Evolutionary conservation across 2,113 vertebrate genomes (phyloP).

Genomic region (Zeus faber): DNA sequence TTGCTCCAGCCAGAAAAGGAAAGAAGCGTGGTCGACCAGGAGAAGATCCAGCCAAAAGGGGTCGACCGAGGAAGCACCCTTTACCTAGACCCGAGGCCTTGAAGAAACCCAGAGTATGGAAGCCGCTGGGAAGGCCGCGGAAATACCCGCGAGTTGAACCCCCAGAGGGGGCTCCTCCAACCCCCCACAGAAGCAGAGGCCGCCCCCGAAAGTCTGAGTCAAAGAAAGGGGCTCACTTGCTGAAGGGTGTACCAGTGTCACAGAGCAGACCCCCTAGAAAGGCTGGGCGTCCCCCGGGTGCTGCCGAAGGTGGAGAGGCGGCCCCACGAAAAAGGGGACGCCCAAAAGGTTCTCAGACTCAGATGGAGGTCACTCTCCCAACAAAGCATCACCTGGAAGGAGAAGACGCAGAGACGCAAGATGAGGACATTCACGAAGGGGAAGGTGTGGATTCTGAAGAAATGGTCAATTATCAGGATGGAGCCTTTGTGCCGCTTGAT

Average conservation of each 20-base stretch:
- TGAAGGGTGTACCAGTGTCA: constrained; percentile 20
- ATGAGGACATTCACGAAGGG: constrained; percentile 7
- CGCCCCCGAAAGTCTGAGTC: constrained; percentile 60
- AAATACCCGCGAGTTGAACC: constrained; percentile 59
- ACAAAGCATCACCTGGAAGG: neutral
- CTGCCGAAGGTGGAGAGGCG: neutral
- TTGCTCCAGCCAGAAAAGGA: constrained; percentile 1
- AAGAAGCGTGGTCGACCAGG: constrained; percentile 34
- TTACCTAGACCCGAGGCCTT: constrained; percentile 35
- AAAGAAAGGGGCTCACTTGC: constrained; percentile 54
- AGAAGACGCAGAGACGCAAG: neutral
- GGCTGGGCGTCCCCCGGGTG: constrained; percentile 42
- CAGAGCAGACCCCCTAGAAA: constrained; percentile 31
- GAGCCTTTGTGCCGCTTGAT: neutral
- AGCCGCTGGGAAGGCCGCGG: constrained; percentile 66
- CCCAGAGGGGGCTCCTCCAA: constrained; percentile 3
- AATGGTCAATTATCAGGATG: neutral
- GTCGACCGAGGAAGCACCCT: constrained; percentile 66
- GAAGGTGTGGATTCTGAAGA: constrained; percentile 4
- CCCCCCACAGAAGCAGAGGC: constrained; percentile 48
- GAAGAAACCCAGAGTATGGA: constrained; percentile 65
- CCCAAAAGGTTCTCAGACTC: constrained; percentile 44
- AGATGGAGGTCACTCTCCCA: constrained; percentile 12
- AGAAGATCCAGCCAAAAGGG: constrained; percentile 41
- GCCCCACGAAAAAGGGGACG: constrained; percentile 45